Percentiles rank a stretch among this genome's conserved stretches.
phyloP scores from a whole-genome alignment of 1,140 invertebrate species.

The Heliconius hewitsoni region DNA sequence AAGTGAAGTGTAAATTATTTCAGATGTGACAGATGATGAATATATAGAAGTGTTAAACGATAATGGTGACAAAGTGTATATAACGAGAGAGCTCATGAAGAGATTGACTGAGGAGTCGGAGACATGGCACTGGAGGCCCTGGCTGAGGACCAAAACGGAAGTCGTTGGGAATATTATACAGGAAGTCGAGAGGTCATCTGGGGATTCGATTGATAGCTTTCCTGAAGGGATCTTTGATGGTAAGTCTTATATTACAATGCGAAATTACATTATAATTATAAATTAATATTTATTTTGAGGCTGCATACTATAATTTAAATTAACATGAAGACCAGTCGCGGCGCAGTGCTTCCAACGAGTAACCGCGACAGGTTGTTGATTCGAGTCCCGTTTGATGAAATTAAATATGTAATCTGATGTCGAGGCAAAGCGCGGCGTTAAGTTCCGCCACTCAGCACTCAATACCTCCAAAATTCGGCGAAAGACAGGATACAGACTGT shows the following conservation, averaged over 20 bases:
- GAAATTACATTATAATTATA: too few species aligned
- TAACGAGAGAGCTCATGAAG: constrained; percentile 56
- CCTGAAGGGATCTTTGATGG: constrained; percentile 59
- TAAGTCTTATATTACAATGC: constrained; percentile 32
- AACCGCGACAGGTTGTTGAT: too few species aligned
- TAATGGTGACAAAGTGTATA: constrained; percentile 59
- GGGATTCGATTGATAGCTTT: constrained; percentile 59
- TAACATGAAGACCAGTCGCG: too few species aligned
- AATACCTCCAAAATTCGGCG: too few species aligned
- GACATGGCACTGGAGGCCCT: constrained; percentile 70
- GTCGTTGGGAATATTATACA: constrained; percentile 48
- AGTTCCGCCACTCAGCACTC: too few species aligned
- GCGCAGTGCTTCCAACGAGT: too few species aligned
- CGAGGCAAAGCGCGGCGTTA: too few species aligned
- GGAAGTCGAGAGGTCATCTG: constrained; percentile 45
- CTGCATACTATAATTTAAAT: too few species aligned
- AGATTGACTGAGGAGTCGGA: constrained; percentile 55
- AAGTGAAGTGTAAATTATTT: constrained; percentile 17
- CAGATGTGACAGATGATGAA: constrained; percentile 49
- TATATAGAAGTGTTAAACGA: constrained; percentile 47
- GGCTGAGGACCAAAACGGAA: constrained; percentile 60
- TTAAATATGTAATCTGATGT: too few species aligned
- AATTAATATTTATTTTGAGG: too few species aligned
- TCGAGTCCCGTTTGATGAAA: too few species aligned
- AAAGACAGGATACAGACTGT: too few species aligned